Base-by-base conservation (phyloP, 2,888 invertebrate genomes). In the Erannis defoliaria region DNA sequence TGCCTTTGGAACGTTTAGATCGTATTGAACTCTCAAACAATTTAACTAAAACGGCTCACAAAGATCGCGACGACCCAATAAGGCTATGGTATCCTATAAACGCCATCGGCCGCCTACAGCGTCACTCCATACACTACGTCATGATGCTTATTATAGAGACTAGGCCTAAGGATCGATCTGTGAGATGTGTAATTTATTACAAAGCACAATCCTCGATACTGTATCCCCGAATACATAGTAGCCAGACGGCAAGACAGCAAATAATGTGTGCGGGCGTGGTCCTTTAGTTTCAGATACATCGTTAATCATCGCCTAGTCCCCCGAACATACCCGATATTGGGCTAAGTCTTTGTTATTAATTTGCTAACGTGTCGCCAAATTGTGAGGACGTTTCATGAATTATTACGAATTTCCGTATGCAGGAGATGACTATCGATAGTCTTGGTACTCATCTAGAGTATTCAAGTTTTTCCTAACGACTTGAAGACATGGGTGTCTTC, bases 291-390 rank as follows among this genome's bases (percentile, higher is more conserved):
- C 58, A 65, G 64, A 56, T 62, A 62, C 53, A 37, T 68, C 71
- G 68, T 71, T 71, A 71, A 71, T 71, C 68, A 71, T 67, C 60
- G 64, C 62, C 56, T 59, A 62, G 65, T 68, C 65, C 66, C 68
- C 56, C 46, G 43, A 54, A 56, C 23, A 56, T 43, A 26, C 56
- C 67, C 71, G 63, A 68, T 71, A 71, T 67, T 66, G 58, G 53
- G 65, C 67, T 58, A 60, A 62, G 67, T 67, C 70, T 64, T 67
- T 66, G 71, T 71, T 71, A 68, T 71, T 71, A 71, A 71, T 71
- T 67, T 67, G 67, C 65, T 61, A 49, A 58, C 64, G 59, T 65
- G 54, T 48, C 62, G 60, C 56, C 59, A 54, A 56, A 56, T 62
- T 48, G 62, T 62, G 46, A 26, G 46, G 56, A 48, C 46, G 19